phyloP scores from a whole-genome alignment of 2,797 vertebrate species.

The Delichon dasypus region DNA sequence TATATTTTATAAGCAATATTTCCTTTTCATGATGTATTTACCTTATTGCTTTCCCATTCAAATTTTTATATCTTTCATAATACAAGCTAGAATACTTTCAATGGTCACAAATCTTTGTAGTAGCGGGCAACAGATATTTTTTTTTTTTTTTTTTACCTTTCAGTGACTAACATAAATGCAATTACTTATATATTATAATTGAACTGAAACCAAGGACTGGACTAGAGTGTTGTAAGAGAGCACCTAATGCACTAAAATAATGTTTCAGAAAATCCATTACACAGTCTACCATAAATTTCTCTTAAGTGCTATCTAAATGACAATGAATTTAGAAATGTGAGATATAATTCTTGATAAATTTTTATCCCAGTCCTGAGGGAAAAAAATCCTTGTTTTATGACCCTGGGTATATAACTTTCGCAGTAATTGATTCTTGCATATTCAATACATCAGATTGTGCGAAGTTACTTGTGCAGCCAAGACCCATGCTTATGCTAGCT shows the following conservation, averaged over 20 bases:
- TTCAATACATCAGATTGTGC: background rate
- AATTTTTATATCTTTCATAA: background rate
- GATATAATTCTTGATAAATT: conserved; percentile 15
- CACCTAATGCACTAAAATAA: background rate
- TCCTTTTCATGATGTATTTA: background rate
- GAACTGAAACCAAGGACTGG: background rate
- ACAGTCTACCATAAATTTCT: background rate
- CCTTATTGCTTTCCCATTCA: background rate
- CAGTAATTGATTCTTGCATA: background rate
- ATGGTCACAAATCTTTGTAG: background rate
- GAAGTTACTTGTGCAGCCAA: background rate
- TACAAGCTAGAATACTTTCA: background rate
- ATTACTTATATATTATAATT: background rate
- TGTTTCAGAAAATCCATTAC: background rate
- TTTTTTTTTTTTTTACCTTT: background rate
- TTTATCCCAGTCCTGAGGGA: background rate
- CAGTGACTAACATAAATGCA: background rate
- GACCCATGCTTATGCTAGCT: background rate
- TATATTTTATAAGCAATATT: background rate
- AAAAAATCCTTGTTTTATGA: background rate
- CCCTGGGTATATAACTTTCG: background rate
- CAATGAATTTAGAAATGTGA: background rate
- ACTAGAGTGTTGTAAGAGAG: background rate
- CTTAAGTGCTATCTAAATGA: background rate
- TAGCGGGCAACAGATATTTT: background rate